Conservation (phyloP, 1,140 invertebrate species). For the Drosophila orena region DNA sequence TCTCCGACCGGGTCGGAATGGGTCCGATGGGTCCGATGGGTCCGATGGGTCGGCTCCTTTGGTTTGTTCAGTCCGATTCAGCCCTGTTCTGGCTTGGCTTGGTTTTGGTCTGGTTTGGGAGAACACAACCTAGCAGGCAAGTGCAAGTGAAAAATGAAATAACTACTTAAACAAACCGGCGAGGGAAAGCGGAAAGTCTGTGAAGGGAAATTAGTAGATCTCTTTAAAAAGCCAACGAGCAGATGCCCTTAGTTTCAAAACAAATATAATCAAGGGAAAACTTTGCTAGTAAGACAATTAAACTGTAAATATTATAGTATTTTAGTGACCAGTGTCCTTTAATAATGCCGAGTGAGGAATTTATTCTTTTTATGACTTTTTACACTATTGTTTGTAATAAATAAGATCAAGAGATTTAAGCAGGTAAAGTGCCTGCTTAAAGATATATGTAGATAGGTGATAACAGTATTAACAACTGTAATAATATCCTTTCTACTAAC, state of each 20-base stretch:
- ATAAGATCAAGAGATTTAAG: too few relatives aligned
- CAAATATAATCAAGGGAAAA: too few relatives aligned
- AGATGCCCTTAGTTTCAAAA: conserved; percentile 1
- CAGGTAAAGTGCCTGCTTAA: too few relatives aligned
- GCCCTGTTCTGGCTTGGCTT: neutral
- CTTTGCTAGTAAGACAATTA: neutral
- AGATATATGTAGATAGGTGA: too few relatives aligned
- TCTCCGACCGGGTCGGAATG: conserved; percentile 2
- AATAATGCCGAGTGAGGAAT: too few relatives aligned
- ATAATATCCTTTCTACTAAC: too few relatives aligned
- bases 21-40: too few relatives aligned
- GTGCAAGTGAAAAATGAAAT: conserved; percentile 74
- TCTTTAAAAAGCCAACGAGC: fast-evolving
- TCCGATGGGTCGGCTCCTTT: neutral
- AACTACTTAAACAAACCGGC: conserved; percentile 59
- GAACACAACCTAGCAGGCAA: conserved; percentile 37
- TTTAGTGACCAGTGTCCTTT: too few relatives aligned
- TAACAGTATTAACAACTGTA: too few relatives aligned
- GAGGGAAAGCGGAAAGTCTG: conserved; percentile 1
- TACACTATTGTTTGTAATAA: too few relatives aligned
- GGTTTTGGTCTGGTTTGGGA: conserved; percentile 1
- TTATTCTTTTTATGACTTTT: too few relatives aligned
- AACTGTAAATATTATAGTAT: too few relatives aligned
- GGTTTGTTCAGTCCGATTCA: conserved; percentile 8
- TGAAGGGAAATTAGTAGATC: neutral